Evolutionary conservation across 2,888 invertebrate genomes (phyloP), one percentile per base, ranked within the genome.

Genomic region (Mayetiola destructor): DNA sequence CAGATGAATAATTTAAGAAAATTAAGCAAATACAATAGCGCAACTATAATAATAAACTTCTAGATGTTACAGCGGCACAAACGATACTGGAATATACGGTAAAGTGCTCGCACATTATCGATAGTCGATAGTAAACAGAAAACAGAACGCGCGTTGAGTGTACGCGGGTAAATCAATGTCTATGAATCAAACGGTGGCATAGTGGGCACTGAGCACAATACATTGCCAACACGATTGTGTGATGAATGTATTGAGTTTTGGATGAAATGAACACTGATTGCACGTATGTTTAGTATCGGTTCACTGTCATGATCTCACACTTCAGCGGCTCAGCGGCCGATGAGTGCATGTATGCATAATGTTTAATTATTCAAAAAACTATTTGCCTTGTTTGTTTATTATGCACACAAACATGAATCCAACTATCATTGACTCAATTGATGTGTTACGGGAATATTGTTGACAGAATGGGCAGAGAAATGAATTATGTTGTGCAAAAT

Each of bases 221-320:
- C n/a, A n/a, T n/a, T n/a, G n/a, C n/a, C n/a, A n/a, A n/a, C n/a
- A n/a, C n/a, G n/a, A n/a, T 9, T 3, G 48, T 39, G 3, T 18
- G 39, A 16, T 27, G 23, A n/a, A 16, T 10, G 10, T 6, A 32
- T 10, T 9, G 32, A 32, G 32, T 9, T 32, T 9, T 10, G 32
- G 32, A 32, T 6, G 6, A 32, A 9, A 10, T 32, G 10, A 6
- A 32, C 32, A 32, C 32, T 32, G 32, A 32, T 10, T 32, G 8
- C 10, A 6, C 10, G 32, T 32, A 32, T 9, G 10, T n/a, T 27
- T 48, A 6, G 48, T 16, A 48, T n/a, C 29, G 48, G 48, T 27
- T 27, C 48, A 48, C 48, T 48, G 48, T 48, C 27, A 48, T 27
- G 48, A 48, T 48, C 48, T 27, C 48, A 48, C 23, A 23, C 42